Evolutionary conservation across 2,113 vertebrate genomes (phyloP).

Genomic region (Columba livia): DNA sequence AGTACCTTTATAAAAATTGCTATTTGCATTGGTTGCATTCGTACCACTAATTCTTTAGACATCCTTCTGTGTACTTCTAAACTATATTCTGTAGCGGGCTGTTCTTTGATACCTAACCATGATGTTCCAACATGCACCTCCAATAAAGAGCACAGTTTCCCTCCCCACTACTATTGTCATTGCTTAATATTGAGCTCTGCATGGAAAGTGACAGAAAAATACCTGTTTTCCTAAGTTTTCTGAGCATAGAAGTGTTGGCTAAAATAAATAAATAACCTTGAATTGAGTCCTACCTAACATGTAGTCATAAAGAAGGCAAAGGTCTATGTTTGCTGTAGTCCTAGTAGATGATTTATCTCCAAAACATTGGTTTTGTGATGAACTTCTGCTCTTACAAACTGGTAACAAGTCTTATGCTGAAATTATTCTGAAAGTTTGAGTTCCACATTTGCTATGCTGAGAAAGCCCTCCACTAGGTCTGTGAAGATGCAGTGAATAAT

Average conservation of each 20-base stretch:
- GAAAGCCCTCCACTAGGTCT: not conserved
- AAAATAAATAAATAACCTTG: not conserved
- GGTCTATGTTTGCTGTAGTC: not conserved
- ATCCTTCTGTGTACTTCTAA: not conserved
- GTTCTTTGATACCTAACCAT: not conserved
- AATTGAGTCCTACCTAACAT: not conserved
- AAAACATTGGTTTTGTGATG: not conserved
- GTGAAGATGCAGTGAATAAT: conserved; percentile 1
- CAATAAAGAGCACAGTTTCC: not conserved
- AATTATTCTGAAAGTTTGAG: not conserved
- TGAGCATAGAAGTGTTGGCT: not conserved
- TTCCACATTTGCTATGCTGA: not conserved
- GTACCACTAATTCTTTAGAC: not conserved
- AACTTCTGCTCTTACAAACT: not conserved
- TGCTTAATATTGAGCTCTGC: not conserved
- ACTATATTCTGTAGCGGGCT: not conserved
- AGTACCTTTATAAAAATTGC: not conserved
- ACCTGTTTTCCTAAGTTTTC: not conserved
- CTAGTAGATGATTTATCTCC: not conserved
- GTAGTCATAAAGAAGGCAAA: not conserved
- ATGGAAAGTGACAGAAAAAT: not conserved
- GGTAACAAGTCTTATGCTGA: not conserved
- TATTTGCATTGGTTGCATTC: not conserved
- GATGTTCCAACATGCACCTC: not conserved
- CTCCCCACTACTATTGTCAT: not conserved